These are phyloP conservation scores for Sanderia malayensis DNA, from an alignment of 30 jellyfish, hydroid and myxozoan genomes.

Conservation along the genomic window DNA sequence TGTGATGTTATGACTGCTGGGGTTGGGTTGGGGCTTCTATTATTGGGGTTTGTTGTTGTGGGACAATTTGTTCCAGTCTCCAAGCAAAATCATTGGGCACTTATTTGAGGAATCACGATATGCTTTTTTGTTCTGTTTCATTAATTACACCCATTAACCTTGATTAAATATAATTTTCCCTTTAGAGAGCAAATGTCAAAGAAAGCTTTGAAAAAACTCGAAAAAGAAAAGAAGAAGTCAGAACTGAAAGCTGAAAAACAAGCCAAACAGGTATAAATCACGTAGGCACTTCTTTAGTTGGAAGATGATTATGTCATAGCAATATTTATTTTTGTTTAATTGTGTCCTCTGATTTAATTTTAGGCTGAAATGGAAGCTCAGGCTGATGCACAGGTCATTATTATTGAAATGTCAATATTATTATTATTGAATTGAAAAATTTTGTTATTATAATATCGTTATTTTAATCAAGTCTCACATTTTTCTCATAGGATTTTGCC, in stretches of 20 bases:
- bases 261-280: conserved; percentile 93
- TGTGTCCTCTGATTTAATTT: neutral
- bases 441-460: too few relatives aligned
- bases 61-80: neutral
- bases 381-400: conserved; percentile 62
- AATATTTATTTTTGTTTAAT: conserved; percentile 7
- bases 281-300: too few relatives aligned
- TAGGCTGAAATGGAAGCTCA: conserved; percentile 79
- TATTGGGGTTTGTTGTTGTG: neutral
- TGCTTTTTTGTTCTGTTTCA: neutral
- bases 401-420: too few relatives aligned
- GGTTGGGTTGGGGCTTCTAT: neutral
- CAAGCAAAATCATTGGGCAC: neutral
- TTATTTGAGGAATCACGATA: neutral
- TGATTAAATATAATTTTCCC: neutral
- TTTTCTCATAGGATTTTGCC: conserved; percentile 68
- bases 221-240: conserved; percentile 91
- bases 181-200: conserved; percentile 77
- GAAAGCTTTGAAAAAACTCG: conserved; percentile 93
- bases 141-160: neutral
- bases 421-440: too few relatives aligned
- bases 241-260: conserved; percentile 84
- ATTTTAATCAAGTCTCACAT: neutral
- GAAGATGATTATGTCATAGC: too few relatives aligned
- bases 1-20: neutral